These are phyloP conservation scores for Andricus quercusramuli DNA, from an alignment of 2,888 invertebrate genomes.

Conservation along the genomic window DNA sequence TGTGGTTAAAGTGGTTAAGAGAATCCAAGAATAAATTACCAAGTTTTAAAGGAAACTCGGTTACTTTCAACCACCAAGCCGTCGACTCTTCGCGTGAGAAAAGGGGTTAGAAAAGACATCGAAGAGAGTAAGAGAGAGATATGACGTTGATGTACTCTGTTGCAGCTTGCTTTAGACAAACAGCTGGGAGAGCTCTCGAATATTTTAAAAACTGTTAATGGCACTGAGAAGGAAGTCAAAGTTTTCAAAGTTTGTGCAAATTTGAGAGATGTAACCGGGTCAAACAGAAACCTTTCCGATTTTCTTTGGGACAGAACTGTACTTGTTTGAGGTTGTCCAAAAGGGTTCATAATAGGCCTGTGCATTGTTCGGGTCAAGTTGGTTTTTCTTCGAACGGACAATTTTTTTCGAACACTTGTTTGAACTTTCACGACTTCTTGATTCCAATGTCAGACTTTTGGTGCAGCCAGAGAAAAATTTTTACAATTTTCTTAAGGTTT, in stretches of 20 bases:
- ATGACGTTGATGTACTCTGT: conserved; percentile 54
- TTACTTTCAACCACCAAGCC: conserved; percentile 51
- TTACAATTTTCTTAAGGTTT: too few relatives aligned
- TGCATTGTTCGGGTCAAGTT: too few relatives aligned
- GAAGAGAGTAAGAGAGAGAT: conserved; percentile 19
- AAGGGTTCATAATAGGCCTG: too few relatives aligned
- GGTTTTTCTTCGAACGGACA: too few relatives aligned
- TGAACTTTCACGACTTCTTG: too few relatives aligned
- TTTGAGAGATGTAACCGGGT: background rate
- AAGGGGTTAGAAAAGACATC: conserved; percentile 23
- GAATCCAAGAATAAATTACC: conserved; percentile 63
- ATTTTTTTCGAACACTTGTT: too few relatives aligned
- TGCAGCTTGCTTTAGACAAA: conserved; percentile 59
- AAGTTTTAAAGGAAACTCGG: conserved; percentile 65
- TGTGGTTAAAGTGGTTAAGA: conserved; percentile 42
- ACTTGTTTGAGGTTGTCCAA: background rate
- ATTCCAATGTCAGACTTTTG: too few relatives aligned
- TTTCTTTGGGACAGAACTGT: background rate
- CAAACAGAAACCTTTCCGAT: background rate
- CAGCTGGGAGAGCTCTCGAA: conserved; percentile 57
- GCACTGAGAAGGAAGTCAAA: conserved; percentile 37
- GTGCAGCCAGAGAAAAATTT: too few relatives aligned
- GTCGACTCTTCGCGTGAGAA: conserved; percentile 48
- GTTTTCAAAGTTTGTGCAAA: background rate
- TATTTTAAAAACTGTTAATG: conserved; percentile 59